Evolutionary conservation across 2,888 invertebrate genomes (phyloP), one percentile per base, ranked within the genome.

Genomic region (Heteromyza rotundicornis): DNA sequence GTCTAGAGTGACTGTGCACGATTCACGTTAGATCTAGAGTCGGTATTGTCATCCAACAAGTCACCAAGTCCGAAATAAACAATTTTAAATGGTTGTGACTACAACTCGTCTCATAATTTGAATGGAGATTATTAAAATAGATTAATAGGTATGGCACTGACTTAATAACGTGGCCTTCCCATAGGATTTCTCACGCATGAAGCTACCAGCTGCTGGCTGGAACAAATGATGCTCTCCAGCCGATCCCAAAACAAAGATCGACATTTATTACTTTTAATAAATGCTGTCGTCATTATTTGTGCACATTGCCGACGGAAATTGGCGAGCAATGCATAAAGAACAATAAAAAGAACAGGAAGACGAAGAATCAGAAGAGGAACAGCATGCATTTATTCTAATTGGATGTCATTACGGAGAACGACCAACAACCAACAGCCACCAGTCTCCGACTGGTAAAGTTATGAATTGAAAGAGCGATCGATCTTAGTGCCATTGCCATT

Each of bases 221-320:
- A 49, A 52, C 50, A 19, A 47, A 44, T 40, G 47, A 54, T 44
- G 23, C 44, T 57, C 40, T 20, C 62, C 66, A 57, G 66, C 62
- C 65, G 62, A 65, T 65, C 66, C 63, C 58, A 64, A 63, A 63
- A 63, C 63, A 63, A 12, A 36, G 50, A 35, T 19, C 12, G 64
- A 67, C 59, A 59, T 70, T 71, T 64, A 75, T 70, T 70, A 71
- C 68, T 68, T 71, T 75, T 72, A 74, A 73, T 77, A 77, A 75
- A 75, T 74, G 73, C 16, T 59, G 59, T 59, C 59, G 59, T 49
- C 59, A 49, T 53, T 59, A 49, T 54, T 47, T 59, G 19, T 12
- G 32, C 7, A 22, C 12, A 27, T 24, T 27, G 22, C 22, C 27
- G 19, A 55, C 40, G 55, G 40, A 55, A 35, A 53, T 35, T 55